phyloP scores from a whole-genome alignment of 2,113 vertebrate genomes.

The Mastomys natalensis region DNA sequence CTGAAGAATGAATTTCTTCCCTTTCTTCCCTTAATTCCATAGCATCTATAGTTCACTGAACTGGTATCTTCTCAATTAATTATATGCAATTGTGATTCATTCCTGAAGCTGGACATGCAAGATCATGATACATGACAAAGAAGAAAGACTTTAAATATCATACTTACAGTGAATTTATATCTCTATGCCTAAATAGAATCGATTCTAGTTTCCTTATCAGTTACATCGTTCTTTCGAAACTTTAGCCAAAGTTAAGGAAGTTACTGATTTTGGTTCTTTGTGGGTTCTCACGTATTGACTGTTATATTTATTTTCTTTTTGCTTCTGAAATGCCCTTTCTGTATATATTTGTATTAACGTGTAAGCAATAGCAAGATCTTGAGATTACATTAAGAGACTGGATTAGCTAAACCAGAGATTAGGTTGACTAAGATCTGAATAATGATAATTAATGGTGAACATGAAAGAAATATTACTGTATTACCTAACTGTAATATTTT shows the following conservation, averaged over 20 bases:
- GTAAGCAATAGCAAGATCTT: not conserved
- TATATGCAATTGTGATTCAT: not conserved
- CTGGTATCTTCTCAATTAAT: not conserved
- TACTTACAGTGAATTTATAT: not conserved
- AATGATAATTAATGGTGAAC: not conserved
- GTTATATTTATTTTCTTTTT: not conserved
- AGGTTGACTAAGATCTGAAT: not conserved
- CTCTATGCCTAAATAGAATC: not conserved
- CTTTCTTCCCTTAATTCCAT: not conserved
- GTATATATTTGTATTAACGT: not conserved
- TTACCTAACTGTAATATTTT: not conserved
- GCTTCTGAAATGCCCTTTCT: not conserved
- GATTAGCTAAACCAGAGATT: not conserved
- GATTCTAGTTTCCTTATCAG: not conserved
- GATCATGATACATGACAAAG: not conserved
- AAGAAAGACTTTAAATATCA: not conserved
- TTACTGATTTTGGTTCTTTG: not conserved
- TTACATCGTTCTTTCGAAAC: not conserved
- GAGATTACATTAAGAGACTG: not conserved
- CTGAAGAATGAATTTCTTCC: not conserved
- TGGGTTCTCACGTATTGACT: not conserved
- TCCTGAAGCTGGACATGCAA: not conserved
- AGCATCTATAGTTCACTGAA: conserved; percentile 16
- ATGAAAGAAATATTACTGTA: not conserved
- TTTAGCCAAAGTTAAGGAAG: not conserved